phyloP scores from a whole-genome alignment of 2,113 vertebrate genomes.

The Eidolon helvum region DNA sequence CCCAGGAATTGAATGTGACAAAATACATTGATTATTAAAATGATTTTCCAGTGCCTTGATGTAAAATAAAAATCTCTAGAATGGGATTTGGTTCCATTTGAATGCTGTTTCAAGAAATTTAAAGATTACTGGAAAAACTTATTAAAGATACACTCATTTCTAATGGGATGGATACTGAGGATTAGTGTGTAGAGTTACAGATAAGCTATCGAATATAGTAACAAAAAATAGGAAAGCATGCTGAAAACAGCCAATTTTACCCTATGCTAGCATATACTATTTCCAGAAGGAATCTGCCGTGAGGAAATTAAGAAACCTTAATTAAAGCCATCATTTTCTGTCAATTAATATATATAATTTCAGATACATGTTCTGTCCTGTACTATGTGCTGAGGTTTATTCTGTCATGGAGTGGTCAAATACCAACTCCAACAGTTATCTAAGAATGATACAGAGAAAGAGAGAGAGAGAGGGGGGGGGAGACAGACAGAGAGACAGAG shows the following conservation, averaged over 20 bases:
- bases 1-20: neutral
- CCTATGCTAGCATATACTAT: neutral
- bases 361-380: neutral
- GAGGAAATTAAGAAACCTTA: neutral
- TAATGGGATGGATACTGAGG: neutral
- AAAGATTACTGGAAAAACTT: neutral
- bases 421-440: neutral
- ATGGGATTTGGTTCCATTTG: neutral
- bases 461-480: neutral
- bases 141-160: neutral
- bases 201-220: neutral
- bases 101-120: neutral
- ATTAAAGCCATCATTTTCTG: neutral
- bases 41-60: neutral
- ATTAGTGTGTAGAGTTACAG: neutral
- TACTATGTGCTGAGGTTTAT: neutral
- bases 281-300: neutral
- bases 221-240: neutral
- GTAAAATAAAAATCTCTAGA: neutral
- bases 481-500: neutral
- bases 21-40: slow-evolving; percentile 14
- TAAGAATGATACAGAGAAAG: neutral
- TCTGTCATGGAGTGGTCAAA: neutral
- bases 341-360: neutral
- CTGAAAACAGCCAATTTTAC: neutral